A percentile compares a stretch with the other conserved stretches of the same genome.
Conservation (phyloP, 2,888 invertebrate species). For the Congeria kusceri region DNA sequence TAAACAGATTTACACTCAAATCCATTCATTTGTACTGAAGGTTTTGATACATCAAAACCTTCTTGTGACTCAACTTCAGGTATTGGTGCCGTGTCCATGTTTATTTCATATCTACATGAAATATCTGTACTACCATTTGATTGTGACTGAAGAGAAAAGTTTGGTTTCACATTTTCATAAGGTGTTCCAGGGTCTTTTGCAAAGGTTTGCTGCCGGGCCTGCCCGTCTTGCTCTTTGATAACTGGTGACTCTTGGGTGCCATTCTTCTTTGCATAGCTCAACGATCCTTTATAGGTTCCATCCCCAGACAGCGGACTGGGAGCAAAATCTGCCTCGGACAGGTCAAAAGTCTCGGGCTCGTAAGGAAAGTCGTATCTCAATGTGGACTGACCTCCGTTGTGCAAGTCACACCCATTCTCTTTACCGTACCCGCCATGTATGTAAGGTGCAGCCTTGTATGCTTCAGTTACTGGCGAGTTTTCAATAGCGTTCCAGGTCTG, state of each 20-base stretch:
- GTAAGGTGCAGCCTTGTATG: neutral
- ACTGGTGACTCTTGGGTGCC: neutral
- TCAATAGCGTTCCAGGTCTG: constrained; percentile 66
- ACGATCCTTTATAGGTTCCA: constrained; percentile 41
- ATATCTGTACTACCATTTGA: constrained; percentile 7
- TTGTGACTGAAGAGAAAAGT: constrained; percentile 17
- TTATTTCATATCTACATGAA: constrained; percentile 23
- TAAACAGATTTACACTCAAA: constrained; percentile 24
- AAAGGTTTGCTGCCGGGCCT: constrained; percentile 1
- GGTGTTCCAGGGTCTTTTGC: neutral
- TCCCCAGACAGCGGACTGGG: constrained; percentile 58
- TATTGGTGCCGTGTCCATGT: constrained; percentile 39
- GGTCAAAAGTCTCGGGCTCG: constrained; percentile 72
- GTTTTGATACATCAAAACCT: constrained; percentile 15
- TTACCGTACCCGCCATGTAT: neutral
- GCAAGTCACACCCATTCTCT: neutral
- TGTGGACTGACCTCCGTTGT: constrained; percentile 21
- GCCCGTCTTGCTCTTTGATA: constrained; percentile 9
- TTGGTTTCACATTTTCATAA: constrained; percentile 4
- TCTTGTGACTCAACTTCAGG: constrained; percentile 51
- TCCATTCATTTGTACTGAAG: constrained; percentile 39
- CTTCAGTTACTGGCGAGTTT: constrained; percentile 12
- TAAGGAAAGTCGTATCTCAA: constrained; percentile 71
- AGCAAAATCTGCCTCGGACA: constrained; percentile 78
- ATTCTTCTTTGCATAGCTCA: neutral